These are phyloP conservation scores for Solen grandis DNA, from an alignment of 1,140 invertebrate genomes.

Conservation along the genomic window DNA sequence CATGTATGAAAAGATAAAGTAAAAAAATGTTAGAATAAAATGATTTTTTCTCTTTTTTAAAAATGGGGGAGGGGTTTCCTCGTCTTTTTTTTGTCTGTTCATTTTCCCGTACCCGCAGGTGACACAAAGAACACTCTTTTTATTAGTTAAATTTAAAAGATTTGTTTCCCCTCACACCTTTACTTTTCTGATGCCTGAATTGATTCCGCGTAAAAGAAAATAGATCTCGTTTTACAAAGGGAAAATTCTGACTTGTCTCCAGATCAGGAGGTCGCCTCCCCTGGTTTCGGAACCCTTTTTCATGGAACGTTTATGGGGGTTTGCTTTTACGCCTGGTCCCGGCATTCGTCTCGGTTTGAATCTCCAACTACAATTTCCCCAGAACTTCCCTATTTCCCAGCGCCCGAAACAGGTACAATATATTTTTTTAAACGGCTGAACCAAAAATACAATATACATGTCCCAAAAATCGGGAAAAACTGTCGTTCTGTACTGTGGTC, in stretches of 20 bases:
- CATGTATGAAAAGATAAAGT: no score
- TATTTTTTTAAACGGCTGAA: neutral
- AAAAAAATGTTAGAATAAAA: no score
- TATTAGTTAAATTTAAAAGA: no score
- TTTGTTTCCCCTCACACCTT: no score
- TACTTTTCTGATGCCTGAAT: no score
- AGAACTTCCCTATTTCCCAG: conserved; percentile 66
- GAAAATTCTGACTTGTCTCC: conserved; percentile 9
- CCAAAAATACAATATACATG: neutral
- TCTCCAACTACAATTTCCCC: conserved; percentile 49
- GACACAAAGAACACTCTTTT: no score
- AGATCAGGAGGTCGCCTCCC: conserved; percentile 61
- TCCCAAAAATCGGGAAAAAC: neutral
- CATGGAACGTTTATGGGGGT: conserved; percentile 78
- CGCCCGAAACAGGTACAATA: conserved; percentile 67
- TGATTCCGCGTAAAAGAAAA: no score
- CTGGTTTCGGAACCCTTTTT: neutral
- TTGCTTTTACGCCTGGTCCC: conserved; percentile 76
- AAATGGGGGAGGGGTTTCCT: no score
- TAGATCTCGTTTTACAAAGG: no score
- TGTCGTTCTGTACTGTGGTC: neutral
- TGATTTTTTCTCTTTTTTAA: no score
- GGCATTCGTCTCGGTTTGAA: conserved; percentile 66
- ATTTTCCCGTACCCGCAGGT: no score
- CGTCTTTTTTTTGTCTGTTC: no score